Percentiles rank a stretch among this genome's conserved stretches.
Evolutionary conservation across 2,113 vertebrate genomes (phyloP).

Genomic region (Nothobranchius furzeri): DNA sequence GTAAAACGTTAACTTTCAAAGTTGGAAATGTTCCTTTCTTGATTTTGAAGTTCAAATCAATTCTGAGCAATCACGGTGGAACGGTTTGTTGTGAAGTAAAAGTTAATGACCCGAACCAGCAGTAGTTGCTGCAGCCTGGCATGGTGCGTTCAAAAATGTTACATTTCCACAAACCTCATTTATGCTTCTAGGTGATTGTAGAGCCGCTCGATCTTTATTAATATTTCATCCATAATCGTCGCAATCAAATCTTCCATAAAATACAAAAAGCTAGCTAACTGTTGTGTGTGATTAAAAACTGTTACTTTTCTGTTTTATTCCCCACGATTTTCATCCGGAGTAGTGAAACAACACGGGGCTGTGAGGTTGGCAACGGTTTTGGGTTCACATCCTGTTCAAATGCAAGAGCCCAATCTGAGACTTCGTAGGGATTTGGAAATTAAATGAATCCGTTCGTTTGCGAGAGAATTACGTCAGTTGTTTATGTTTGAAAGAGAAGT

Average conservation of each 20-base stretch:
- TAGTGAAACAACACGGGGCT: too few species aligned
- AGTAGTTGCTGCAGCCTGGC: not conserved
- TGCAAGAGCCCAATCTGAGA: not conserved
- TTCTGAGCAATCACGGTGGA: not conserved
- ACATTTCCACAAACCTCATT: not conserved
- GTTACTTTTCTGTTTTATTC: not conserved
- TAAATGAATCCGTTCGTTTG: too few species aligned
- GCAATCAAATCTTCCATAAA: conserved; percentile 4
- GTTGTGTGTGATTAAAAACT: not conserved
- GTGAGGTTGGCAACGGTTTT: too few species aligned
- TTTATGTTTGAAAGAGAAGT: too few species aligned
- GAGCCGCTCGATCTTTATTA: conserved; percentile 6
- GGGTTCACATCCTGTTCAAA: too few species aligned
- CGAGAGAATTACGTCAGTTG: too few species aligned
- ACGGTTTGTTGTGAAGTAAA: not conserved
- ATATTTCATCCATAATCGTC: not conserved
- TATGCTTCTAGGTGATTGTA: not conserved
- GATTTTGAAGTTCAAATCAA: not conserved
- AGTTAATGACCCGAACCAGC: not conserved
- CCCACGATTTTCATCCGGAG: not conserved
- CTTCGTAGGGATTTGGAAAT: too few species aligned
- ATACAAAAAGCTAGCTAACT: not conserved
- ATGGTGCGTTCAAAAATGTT: not conserved
- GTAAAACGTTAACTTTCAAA: conserved; percentile 1
- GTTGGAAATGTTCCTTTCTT: not conserved